These are phyloP conservation scores for Adelognathus sp. DNA, from an alignment of 2,888 invertebrate genomes.

Conservation along the genomic window DNA sequence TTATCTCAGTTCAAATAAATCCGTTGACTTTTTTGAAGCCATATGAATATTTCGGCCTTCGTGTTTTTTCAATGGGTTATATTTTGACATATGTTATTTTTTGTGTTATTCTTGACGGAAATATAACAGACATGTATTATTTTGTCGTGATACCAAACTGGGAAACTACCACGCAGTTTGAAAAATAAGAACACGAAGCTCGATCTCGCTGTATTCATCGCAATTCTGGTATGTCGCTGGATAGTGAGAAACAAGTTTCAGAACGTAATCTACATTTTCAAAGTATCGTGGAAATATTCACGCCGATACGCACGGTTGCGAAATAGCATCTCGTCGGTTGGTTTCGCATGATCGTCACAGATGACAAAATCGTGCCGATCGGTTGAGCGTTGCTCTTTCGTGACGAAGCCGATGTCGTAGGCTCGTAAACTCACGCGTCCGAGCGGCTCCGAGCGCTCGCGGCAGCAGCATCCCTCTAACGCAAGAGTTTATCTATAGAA, in stretches of 20 bases:
- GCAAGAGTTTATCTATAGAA: slow-evolving; percentile 55
- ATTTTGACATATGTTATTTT: too few relatives aligned
- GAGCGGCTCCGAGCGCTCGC: neutral
- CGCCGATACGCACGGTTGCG: neutral
- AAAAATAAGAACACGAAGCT: neutral
- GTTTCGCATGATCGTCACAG: slow-evolving; percentile 16
- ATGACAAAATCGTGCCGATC: neutral
- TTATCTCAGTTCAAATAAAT: neutral
- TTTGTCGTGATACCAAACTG: too few relatives aligned
- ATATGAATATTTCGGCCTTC: too few relatives aligned
- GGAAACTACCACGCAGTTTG: too few relatives aligned
- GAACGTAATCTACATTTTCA: too few relatives aligned
- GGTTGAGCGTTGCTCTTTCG: slow-evolving; percentile 8
- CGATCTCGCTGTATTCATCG: too few relatives aligned
- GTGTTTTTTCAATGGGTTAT: too few relatives aligned
- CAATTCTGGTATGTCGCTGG: too few relatives aligned
- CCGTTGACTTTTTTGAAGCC: neutral
- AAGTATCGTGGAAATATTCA: neutral
- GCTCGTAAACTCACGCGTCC: slow-evolving; percentile 17
- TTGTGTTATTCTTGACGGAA: too few relatives aligned
- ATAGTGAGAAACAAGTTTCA: too few relatives aligned
- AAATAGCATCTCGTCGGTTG: neutral
- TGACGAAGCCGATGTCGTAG: neutral
- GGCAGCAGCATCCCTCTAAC: slow-evolving; percentile 20
- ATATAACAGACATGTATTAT: too few relatives aligned